Percentiles rank a stretch among this genome's conserved stretches.
Evolutionary conservation across 2,797 vertebrate genomes (phyloP).

Genomic region (Silurus aristotelis): DNA sequence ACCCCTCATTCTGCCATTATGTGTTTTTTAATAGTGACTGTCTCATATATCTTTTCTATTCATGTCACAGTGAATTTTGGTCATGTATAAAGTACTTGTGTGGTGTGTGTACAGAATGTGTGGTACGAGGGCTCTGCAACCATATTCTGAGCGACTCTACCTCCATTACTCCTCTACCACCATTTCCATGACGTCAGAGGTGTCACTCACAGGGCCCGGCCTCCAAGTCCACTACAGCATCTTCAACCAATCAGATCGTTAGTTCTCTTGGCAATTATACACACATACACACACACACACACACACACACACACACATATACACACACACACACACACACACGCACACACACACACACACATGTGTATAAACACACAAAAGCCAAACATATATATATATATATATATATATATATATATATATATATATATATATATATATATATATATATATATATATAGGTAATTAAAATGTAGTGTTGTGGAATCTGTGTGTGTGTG

Average conservation of each 20-base stretch:
- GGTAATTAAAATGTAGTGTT: no score
- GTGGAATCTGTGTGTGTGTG: background rate
- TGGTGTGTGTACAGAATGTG: conserved; percentile 76
- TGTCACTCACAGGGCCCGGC: conserved; percentile 87
- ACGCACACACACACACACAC: conserved; percentile 11
- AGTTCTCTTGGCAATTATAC: conserved; percentile 60
- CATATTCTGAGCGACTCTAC: conserved; percentile 82
- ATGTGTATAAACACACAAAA: background rate
- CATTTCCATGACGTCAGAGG: conserved; percentile 84
- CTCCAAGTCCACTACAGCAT: conserved; percentile 83
- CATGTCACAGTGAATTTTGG: background rate
- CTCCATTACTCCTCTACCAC: conserved; percentile 70
- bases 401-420: no score
- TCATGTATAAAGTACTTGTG: background rate
- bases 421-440: no score
- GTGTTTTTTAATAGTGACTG: background rate
- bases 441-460: no score
- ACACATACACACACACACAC: conserved; percentile 12
- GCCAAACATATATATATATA: background rate
- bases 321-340: conserved; percentile 17
- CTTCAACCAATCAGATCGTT: conserved; percentile 90
- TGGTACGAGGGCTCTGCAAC: conserved; percentile 80
- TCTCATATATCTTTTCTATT: background rate
- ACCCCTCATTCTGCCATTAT: background rate
- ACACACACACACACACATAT: conserved; percentile 2